phyloP scores from a whole-genome alignment of 2,888 invertebrate genomes.

The Diplolepis rosae region DNA sequence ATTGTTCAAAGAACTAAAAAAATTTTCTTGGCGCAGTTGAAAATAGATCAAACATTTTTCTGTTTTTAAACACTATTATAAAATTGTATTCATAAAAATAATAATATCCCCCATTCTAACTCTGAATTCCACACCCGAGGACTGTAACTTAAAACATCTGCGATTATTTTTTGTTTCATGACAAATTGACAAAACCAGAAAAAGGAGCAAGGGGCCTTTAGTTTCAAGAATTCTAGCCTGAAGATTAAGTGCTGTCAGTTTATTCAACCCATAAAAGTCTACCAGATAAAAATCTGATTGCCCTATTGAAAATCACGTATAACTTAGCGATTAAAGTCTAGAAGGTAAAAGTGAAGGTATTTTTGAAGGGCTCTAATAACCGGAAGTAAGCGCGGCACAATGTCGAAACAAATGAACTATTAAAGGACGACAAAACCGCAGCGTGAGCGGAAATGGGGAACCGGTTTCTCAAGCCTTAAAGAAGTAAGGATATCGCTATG shows the following conservation, averaged over 20 bases:
- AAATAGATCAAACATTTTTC: too few relatives aligned
- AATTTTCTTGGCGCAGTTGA: too few relatives aligned
- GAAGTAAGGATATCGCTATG: conserved; percentile 40
- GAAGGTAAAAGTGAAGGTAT: neutral
- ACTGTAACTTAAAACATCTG: conserved; percentile 20
- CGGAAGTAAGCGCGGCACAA: conserved; percentile 52
- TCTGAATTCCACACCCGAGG: too few relatives aligned
- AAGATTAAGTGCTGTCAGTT: conserved; percentile 25
- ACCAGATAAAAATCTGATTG: neutral
- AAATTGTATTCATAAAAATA: too few relatives aligned
- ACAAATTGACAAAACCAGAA: conserved; percentile 16
- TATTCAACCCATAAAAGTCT: conserved; percentile 1
- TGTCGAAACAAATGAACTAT: conserved; percentile 66
- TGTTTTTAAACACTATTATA: too few relatives aligned
- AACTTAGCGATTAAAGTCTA: conserved; percentile 3
- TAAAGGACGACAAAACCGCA: conserved; percentile 55
- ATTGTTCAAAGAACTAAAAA: too few relatives aligned
- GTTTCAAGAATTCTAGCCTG: conserved; percentile 7
- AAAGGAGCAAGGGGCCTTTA: neutral
- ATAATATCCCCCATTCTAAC: too few relatives aligned
- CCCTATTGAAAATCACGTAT: conserved; percentile 13
- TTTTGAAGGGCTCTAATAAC: conserved; percentile 49
- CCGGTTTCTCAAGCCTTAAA: conserved; percentile 44
- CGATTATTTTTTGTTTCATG: conserved; percentile 5
- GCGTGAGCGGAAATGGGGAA: conserved; percentile 30